Evolutionary conservation across 1,140 invertebrate species (phyloP), one percentile per base, ranked within the genome.

Genomic region (Vanessa tameamea): DNA sequence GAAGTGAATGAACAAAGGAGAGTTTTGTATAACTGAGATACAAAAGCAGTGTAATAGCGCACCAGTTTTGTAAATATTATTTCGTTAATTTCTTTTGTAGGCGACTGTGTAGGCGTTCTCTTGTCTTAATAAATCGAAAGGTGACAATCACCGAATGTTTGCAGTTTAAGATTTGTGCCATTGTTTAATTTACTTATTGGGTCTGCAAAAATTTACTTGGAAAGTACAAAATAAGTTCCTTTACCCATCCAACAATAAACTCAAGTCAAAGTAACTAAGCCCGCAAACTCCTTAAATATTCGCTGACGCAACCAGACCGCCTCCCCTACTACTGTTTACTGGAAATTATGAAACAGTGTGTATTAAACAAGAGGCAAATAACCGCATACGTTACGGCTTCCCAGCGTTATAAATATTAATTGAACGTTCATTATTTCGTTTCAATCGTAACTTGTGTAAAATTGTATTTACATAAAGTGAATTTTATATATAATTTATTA

Each of bases 341-440:
- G 26, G 48, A 43, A 37, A 67, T 67, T 67, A 67, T 55, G 50
- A 55, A 47, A 67, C 65, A 47, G 16, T 2, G 59, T 64, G 9
- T 43, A 43, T 43, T 43, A 53, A 47, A 65, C 50, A 11, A 67
- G 20, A 57, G 31, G 48, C 31, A 53, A 31, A 53, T 37, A 67
- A 67, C 9, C n/a, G 26, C 50, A 47, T 50, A 15, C 65, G 53
- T 57, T 9, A 14, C 50, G 37, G 12, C 47, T 37, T 65, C 26
- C 14, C 50, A 55, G 13, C 53, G 53, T 67, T 53, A 55, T 67
- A 67, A 67, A 67, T 67, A 67, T 55, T 55, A 67, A 55, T 67
- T 67, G 47, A 16, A 53, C 31, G 48, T 55, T 67, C 53, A 67
- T 67, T 67, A 55, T 9, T 23, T n/a, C 53, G 53, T n/a, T 57